Percentiles rank a stretch among this genome's conserved stretches.
Conservation (phyloP, 2,888 invertebrate genomes). For the Myopa testacea region DNA sequence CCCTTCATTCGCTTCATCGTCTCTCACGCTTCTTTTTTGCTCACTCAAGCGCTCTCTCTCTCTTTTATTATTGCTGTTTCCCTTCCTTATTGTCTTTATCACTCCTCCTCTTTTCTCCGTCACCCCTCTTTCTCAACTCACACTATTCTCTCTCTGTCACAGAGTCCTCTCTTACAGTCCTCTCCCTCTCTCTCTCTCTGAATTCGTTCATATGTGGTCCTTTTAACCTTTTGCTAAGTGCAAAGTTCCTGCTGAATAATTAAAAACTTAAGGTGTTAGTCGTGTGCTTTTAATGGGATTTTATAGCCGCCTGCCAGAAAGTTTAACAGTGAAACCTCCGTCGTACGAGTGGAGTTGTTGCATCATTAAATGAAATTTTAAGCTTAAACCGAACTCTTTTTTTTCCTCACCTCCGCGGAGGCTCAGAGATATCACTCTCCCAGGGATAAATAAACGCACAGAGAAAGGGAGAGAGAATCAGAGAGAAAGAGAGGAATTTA, state of each 20-base stretch:
- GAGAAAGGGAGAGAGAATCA: too few relatives aligned
- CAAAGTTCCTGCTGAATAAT: conserved; percentile 36
- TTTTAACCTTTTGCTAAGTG: conserved; percentile 22
- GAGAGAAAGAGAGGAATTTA: background rate
- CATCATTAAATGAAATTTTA: conserved; percentile 17
- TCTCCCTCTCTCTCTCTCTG: too few relatives aligned
- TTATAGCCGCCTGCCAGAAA: conserved; percentile 27
- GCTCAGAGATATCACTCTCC: background rate
- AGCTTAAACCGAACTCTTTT: background rate
- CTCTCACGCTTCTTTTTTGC: too few relatives aligned
- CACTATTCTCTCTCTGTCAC: too few relatives aligned
- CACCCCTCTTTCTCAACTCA: too few relatives aligned
- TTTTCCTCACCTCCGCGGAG: background rate
- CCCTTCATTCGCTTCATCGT: too few relatives aligned
- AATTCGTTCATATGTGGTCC: background rate
- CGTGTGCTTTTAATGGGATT: conserved; percentile 32
- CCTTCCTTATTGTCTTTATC: too few relatives aligned
- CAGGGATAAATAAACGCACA: too few relatives aligned
- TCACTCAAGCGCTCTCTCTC: too few relatives aligned
- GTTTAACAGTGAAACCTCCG: background rate
- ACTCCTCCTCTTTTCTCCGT: too few relatives aligned
- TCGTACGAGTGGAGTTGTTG: background rate
- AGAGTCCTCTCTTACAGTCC: too few relatives aligned
- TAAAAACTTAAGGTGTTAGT: conserved; percentile 38
- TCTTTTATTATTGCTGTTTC: too few relatives aligned